Conservation (phyloP, 1,140 invertebrate genomes). For the Leptopilina clavipes region DNA sequence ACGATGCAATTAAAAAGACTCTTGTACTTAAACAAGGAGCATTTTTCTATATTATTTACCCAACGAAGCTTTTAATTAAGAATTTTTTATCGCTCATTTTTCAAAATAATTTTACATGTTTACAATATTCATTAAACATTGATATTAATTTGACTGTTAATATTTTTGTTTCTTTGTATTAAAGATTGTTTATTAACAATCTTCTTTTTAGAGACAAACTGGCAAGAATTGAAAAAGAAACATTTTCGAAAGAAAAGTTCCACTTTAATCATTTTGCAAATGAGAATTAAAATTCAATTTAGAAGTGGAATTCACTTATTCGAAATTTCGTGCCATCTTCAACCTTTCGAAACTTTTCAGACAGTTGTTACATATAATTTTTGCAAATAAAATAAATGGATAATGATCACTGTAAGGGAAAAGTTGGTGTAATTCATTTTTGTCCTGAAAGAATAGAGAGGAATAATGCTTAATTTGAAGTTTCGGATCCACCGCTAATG, state of each 20-base stretch:
- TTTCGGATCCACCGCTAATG: slow-evolving; percentile 8
- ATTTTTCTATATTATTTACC: too few species aligned
- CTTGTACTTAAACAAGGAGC: background rate
- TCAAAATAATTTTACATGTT: too few species aligned
- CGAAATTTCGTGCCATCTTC: background rate
- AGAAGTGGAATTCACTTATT: background rate
- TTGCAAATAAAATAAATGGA: slow-evolving; percentile 3
- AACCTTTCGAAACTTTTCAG: background rate
- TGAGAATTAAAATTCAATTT: background rate
- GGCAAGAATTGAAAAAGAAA: too few species aligned
- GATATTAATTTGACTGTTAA: too few species aligned
- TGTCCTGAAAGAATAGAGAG: background rate
- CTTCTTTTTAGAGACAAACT: too few species aligned
- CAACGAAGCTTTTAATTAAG: too few species aligned
- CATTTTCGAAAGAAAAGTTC: background rate
- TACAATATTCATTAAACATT: too few species aligned
- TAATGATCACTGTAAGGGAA: background rate
- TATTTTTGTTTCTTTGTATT: too few species aligned
- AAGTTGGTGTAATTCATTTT: background rate
- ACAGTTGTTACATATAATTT: background rate
- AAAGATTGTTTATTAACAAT: too few species aligned
- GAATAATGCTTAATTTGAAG: background rate
- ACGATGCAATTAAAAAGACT: background rate
- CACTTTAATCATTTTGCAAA: background rate
- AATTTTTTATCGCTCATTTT: too few species aligned